Conservation (phyloP, 1,140 invertebrate genomes). For the Tetramorium alpestre region DNA sequence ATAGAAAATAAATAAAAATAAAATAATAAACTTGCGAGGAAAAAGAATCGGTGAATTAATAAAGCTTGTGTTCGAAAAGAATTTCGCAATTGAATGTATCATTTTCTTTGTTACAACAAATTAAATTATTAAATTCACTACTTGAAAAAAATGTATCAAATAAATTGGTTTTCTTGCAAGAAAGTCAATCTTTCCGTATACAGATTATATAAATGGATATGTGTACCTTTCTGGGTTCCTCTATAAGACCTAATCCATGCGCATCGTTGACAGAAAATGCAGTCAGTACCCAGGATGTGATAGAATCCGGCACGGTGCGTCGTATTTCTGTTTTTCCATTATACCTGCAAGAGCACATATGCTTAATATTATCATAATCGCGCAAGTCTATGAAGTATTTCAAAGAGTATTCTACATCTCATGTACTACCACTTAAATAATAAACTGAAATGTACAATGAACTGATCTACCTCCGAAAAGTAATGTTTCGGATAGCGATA, state of each 20-base stretch:
- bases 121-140: background rate
- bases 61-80: background rate
- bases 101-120: background rate
- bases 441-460: constrained; percentile 2
- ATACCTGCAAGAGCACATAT: constrained; percentile 76
- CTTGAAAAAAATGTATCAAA: background rate
- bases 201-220: background rate
- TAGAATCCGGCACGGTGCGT: constrained; percentile 92
- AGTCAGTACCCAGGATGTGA: constrained; percentile 96
- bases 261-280: constrained; percentile 96
- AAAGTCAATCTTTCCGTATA: background rate
- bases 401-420: background rate
- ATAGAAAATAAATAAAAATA: background rate
- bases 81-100: background rate
- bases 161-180: background rate
- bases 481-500: constrained; percentile 8
- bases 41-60: background rate
- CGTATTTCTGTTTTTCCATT: constrained; percentile 87
- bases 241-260: constrained; percentile 93
- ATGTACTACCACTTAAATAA: background rate
- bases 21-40: background rate
- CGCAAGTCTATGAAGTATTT: background rate
- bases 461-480: constrained; percentile 10
- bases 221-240: constrained; percentile 88
- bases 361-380: constrained; percentile 12